These are phyloP conservation scores for Crotophaga sulcirostris DNA, from an alignment of 2,113 vertebrate genomes.

Conservation along the genomic window DNA sequence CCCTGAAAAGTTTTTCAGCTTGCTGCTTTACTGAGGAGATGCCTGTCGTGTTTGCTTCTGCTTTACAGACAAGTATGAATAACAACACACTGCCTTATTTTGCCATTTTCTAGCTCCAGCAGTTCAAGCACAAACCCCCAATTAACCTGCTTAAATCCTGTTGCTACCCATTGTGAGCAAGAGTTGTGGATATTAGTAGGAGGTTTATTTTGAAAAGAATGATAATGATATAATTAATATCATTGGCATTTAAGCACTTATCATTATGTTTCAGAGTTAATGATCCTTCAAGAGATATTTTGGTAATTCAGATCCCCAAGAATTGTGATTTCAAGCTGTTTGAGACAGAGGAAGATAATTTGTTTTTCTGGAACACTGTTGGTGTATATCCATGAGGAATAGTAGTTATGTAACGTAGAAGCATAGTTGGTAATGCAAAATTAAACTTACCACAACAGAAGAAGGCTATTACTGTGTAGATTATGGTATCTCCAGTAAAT, in stretches of 20 bases:
- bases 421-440: background rate
- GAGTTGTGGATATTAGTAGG: background rate
- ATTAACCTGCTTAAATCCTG: background rate
- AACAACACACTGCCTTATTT: background rate
- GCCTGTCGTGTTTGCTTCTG: background rate
- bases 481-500: background rate
- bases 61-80: background rate
- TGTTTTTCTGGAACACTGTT: background rate
- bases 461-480: background rate
- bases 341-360: background rate
- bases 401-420: too few species aligned
- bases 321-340: background rate
- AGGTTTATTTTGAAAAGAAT: background rate
- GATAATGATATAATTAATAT: background rate
- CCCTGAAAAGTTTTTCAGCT: background rate
- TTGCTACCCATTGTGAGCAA: background rate
- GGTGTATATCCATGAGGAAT: background rate
- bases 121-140: background rate
- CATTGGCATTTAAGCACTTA: slow-evolving; percentile 20
- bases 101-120: background rate
- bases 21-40: background rate
- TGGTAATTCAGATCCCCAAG: background rate
- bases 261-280: slow-evolving; percentile 27
- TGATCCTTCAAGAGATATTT: background rate
- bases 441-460: background rate